Percentiles rank a stretch among this genome's conserved stretches.
These are phyloP conservation scores for Polypterus senegalus DNA, from an alignment of 2,113 vertebrate genomes.

Conservation along the genomic window DNA sequence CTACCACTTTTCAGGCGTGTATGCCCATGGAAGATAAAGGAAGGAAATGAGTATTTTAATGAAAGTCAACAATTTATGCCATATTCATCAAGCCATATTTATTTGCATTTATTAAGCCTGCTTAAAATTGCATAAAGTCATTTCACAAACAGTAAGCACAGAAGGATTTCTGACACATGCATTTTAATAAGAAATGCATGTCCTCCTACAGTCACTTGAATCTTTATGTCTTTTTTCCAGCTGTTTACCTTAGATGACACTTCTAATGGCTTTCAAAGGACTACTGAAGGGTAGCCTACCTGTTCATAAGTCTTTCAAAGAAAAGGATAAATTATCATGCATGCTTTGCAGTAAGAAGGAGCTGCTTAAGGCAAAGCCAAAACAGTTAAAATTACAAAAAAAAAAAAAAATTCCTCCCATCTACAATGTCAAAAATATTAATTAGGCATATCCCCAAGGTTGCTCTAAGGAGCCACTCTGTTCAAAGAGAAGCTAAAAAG, in stretches of 20 bases:
- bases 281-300: not conserved
- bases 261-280: not conserved
- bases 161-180: conserved; percentile 8
- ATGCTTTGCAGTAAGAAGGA: not conserved
- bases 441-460: no score
- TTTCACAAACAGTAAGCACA: conserved; percentile 16
- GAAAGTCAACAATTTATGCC: conserved; percentile 36
- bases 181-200: not conserved
- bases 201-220: not conserved
- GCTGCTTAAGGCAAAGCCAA: conserved; percentile 1
- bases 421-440: no score
- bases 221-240: no score
- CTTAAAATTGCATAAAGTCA: conserved; percentile 22
- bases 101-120: conserved; percentile 28
- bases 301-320: no score
- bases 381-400: not conserved
- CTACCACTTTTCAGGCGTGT: conserved; percentile 24
- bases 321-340: no score
- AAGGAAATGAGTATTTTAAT: conserved; percentile 35
- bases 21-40: conserved; percentile 26
- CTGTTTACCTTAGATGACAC: no score
- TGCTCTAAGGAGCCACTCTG: no score
- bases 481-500: no score
- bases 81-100: conserved; percentile 25
- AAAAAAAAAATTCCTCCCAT: not conserved